Evolutionary conservation across 2,113 vertebrate species (phyloP).

Genomic region (Sphaerodactylus townsendi): DNA sequence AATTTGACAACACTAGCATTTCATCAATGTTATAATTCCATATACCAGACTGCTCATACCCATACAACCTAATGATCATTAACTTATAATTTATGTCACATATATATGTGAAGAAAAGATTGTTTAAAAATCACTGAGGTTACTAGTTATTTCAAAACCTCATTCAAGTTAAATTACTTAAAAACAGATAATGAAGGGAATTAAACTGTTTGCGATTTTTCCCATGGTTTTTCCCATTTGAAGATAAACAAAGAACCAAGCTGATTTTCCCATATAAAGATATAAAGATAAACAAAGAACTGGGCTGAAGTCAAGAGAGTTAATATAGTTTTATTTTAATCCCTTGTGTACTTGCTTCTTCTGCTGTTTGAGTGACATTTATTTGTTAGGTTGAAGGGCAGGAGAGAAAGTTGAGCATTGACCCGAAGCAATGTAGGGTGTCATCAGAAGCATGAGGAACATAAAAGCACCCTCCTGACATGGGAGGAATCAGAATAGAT

Average conservation of each 20-base stretch:
- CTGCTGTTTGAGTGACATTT: slow-evolving; percentile 64
- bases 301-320: slow-evolving; percentile 35
- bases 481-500: slow-evolving; percentile 66
- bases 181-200: not conserved
- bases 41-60: not conserved
- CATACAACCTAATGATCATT: not conserved
- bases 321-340: slow-evolving; percentile 48
- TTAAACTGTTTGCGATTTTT: slow-evolving; percentile 17
- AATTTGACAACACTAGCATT: not conserved
- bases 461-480: slow-evolving; percentile 59
- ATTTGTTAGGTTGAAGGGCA: slow-evolving; percentile 68
- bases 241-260: slow-evolving; percentile 14
- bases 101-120: not conserved
- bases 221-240: slow-evolving; percentile 22
- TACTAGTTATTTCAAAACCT: slow-evolving; percentile 5
- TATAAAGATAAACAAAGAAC: no score
- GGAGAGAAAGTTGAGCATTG: slow-evolving; percentile 62
- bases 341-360: slow-evolving; percentile 49
- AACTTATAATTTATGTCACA: slow-evolving; percentile 25
- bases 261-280: slow-evolving; percentile 36
- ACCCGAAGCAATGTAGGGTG: slow-evolving; percentile 61
- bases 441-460: slow-evolving; percentile 62
- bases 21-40: not conserved
- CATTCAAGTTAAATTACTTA: slow-evolving; percentile 27
- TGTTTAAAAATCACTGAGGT: slow-evolving; percentile 23